Percentiles rank a stretch among this genome's conserved stretches.
Conservation (phyloP, 1,140 invertebrate species). For the Drosophila melanogaster region DNA sequence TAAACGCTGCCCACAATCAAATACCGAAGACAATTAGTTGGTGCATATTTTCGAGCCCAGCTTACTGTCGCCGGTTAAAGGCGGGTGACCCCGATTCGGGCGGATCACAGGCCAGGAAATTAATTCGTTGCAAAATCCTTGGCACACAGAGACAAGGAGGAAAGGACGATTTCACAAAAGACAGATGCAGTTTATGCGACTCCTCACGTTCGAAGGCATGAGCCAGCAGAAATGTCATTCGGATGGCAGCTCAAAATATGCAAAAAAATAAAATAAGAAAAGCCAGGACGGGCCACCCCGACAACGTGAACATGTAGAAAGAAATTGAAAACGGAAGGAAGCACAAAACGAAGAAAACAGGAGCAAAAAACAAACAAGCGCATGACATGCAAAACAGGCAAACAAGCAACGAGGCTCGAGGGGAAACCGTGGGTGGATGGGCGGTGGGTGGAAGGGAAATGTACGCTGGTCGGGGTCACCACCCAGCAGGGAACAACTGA, state of each 20-base stretch:
- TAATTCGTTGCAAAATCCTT: slow-evolving; percentile 60
- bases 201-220: slow-evolving; percentile 27
- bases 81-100: slow-evolving; percentile 18
- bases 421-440: slow-evolving; percentile 11
- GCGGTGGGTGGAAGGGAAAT: slow-evolving; percentile 6
- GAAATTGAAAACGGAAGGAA: slow-evolving; percentile 81
- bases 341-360: slow-evolving; percentile 50
- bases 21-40: slow-evolving; percentile 31
- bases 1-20: slow-evolving; percentile 55
- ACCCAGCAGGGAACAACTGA: slow-evolving; percentile 50
- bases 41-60: not conserved
- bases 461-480: not conserved
- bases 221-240: slow-evolving; percentile 65
- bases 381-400: slow-evolving; percentile 78
- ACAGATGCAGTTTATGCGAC: slow-evolving; percentile 27
- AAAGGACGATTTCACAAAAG: slow-evolving; percentile 9
- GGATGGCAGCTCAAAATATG: slow-evolving; percentile 58
- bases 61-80: slow-evolving; percentile 10
- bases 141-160: slow-evolving; percentile 41
- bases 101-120: slow-evolving; percentile 41
- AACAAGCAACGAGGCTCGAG: slow-evolving; percentile 44
- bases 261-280: slow-evolving; percentile 52
- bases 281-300: slow-evolving; percentile 8
- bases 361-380: slow-evolving; percentile 76
- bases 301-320: slow-evolving; percentile 52